Evolutionary conservation across 1,140 invertebrate genomes (phyloP).

Genomic region (Procambarus clarkii): DNA sequence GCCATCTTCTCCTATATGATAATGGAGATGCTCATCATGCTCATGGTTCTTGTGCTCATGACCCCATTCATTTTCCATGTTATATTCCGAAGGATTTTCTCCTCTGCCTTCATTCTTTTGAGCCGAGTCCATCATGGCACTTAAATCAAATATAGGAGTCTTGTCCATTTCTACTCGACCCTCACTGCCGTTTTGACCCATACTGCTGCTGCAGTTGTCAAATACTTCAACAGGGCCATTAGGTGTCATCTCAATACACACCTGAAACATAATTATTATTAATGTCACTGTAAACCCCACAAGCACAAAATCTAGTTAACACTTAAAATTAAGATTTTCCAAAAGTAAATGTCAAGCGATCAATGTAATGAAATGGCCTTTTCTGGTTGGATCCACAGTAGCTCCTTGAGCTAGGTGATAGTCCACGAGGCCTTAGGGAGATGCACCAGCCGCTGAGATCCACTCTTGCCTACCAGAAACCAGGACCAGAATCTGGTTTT

Average conservation of each 20-base stretch:
- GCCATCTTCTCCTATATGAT: conserved; percentile 50
- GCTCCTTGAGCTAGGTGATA: too few species aligned
- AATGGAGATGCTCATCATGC: conserved; percentile 26
- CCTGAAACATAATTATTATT: neutral
- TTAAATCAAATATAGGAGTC: conserved; percentile 41
- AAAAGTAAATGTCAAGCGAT: too few species aligned
- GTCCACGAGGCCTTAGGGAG: too few species aligned
- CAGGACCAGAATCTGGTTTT: too few species aligned
- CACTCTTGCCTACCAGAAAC: too few species aligned
- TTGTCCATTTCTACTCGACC: conserved; percentile 5
- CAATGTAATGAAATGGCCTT: too few species aligned
- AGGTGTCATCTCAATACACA: conserved; percentile 75
- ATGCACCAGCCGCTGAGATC: too few species aligned
- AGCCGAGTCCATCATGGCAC: neutral
- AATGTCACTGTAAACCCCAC: too few species aligned
- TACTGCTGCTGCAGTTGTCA: conserved; percentile 22
- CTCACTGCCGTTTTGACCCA: neutral
- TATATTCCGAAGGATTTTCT: conserved; percentile 25
- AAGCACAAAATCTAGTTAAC: too few species aligned
- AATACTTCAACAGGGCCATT: conserved; percentile 28
- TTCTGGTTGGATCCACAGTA: too few species aligned
- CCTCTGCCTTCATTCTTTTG: conserved; percentile 9
- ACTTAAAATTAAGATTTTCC: too few species aligned
- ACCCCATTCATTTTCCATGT: conserved; percentile 22
- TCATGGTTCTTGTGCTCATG: conserved; percentile 30